phyloP scores from a whole-genome alignment of 2,113 vertebrate genomes.

The Setophaga petechia region DNA sequence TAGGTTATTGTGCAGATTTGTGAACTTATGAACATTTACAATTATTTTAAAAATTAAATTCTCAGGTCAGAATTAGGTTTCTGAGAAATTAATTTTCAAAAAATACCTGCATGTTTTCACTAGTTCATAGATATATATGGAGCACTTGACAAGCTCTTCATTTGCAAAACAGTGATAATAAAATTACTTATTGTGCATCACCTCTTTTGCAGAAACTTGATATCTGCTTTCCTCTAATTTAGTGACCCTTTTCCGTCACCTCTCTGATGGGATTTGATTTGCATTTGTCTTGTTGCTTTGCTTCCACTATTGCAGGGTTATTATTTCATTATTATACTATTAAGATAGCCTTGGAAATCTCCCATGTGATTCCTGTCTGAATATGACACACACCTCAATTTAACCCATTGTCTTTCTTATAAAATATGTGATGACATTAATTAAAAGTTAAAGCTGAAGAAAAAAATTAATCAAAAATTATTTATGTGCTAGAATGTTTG shows the following conservation, averaged over 20 bases:
- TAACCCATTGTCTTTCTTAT: background rate
- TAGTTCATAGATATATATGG: background rate
- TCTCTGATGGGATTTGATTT: background rate
- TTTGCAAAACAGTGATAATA: background rate
- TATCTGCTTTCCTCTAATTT: background rate
- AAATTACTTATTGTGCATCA: background rate
- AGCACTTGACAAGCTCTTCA: background rate
- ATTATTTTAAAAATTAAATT: background rate
- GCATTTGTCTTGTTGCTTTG: background rate
- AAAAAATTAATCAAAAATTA: background rate
- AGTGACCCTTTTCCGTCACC: background rate
- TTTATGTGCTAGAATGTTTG: background rate
- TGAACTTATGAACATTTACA: background rate
- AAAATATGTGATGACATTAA: background rate
- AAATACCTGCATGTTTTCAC: background rate
- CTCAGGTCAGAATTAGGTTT: background rate
- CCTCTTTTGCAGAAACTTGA: background rate
- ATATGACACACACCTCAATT: too few relatives aligned
- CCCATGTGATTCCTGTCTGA: background rate
- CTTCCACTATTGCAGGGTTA: background rate
- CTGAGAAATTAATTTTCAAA: background rate
- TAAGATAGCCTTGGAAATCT: background rate
- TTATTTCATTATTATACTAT: background rate
- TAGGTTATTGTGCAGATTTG: background rate
- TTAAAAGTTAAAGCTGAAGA: conserved; percentile 23